phyloP scores from a whole-genome alignment of 2,797 vertebrate genomes.

The Squalus acanthias region DNA sequence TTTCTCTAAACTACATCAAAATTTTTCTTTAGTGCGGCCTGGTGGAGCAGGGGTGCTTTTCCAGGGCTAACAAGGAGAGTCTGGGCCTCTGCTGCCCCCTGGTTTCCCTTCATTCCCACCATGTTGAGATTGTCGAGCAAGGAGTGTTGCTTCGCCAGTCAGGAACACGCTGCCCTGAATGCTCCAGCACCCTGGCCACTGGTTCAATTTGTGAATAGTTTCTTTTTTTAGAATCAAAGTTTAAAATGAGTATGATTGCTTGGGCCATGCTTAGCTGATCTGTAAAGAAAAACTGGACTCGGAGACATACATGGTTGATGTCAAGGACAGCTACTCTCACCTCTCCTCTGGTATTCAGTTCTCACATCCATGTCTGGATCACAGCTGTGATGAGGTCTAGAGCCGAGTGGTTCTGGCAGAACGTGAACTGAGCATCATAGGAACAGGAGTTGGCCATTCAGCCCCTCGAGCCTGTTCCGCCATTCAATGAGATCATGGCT shows the following conservation, averaged over 20 bases:
- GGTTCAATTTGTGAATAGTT: not conserved
- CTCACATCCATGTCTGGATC: not conserved
- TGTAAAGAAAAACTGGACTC: not conserved
- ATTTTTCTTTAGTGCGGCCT: not conserved
- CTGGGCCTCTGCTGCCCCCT: not conserved
- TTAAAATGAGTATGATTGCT: not conserved
- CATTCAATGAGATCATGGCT: not conserved
- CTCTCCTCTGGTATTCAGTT: not conserved
- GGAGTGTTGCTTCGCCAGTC: not conserved
- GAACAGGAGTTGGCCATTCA: not conserved
- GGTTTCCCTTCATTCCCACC: not conserved
- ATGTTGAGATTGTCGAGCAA: not conserved
- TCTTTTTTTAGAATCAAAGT: not conserved
- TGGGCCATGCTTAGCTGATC: not conserved
- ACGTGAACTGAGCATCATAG: no score
- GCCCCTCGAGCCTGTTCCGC: not conserved
- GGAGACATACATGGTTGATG: not conserved
- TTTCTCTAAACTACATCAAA: not conserved
- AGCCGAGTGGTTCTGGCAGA: not conserved
- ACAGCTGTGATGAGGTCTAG: not conserved
- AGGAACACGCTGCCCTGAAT: not conserved
- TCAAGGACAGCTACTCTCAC: not conserved
- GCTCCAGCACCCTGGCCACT: not conserved
- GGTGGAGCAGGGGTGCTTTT: not conserved
- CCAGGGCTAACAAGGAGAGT: not conserved